Percentiles rank a stretch among this genome's conserved stretches.
Evolutionary conservation across 2,888 invertebrate genomes (phyloP).

Genomic region (Caenorhabditis sp.): DNA sequence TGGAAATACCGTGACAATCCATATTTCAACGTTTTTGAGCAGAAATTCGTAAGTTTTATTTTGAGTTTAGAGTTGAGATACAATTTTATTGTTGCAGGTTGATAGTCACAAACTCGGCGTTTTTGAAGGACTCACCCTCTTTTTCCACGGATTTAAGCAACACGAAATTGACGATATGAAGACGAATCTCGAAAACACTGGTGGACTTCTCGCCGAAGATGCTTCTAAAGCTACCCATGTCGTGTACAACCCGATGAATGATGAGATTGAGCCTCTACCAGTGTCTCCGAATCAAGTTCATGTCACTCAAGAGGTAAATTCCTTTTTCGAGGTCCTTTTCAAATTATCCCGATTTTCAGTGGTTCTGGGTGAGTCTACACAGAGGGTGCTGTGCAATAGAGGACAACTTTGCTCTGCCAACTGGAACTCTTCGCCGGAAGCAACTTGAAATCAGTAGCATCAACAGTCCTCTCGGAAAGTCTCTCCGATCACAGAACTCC

Average conservation of each 20-base stretch:
- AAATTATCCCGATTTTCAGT: conserved; percentile 85
- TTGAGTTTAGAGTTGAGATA: background rate
- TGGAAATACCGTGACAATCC: conserved; percentile 60
- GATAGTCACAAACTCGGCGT: conserved; percentile 43
- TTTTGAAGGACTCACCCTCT: conserved; percentile 67
- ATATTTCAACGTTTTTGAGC: conserved; percentile 53
- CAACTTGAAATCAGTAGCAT: conserved; percentile 37
- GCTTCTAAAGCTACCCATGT: conserved; percentile 54
- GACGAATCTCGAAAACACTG: conserved; percentile 42
- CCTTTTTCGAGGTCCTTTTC: background rate
- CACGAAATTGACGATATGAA: conserved; percentile 62
- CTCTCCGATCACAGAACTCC: conserved; percentile 51
- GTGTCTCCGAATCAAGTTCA: conserved; percentile 43
- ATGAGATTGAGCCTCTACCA: conserved; percentile 53
- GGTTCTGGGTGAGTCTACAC: conserved; percentile 99
- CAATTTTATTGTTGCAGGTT: conserved; percentile 23
- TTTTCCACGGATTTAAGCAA: conserved; percentile 61
- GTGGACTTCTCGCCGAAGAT: conserved; percentile 31
- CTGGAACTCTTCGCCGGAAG: conserved; percentile 45
- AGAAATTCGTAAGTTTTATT: conserved; percentile 28
- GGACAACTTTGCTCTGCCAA: conserved; percentile 87
- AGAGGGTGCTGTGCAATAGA: conserved; percentile 95
- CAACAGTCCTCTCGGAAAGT: conserved; percentile 46
- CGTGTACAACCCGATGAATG: conserved; percentile 55
- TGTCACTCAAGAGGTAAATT: conserved; percentile 61